Evolutionary conservation across 2,888 invertebrate genomes (phyloP), one percentile per base, ranked within the genome.

Genomic region (Melieria crassipennis): DNA sequence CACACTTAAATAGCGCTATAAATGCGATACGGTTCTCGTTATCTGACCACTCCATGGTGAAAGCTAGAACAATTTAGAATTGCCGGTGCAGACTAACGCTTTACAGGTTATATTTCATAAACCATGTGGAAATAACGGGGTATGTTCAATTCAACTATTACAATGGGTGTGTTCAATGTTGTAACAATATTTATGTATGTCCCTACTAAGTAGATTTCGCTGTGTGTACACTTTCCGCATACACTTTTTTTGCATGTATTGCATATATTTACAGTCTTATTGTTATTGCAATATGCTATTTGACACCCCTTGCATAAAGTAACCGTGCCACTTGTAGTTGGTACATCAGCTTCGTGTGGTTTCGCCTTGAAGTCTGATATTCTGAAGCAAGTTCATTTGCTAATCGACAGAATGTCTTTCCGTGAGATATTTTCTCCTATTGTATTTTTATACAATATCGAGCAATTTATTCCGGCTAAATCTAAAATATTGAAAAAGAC

Each of bases 401-500:
- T 60, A 78, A 73, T 69, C 71, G 72, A 74, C 71, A 79, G 62
- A 75, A 79, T 79, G 48, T 78, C 58, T 74, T 79, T 74, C 69
- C 76, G 64, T 56, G 64, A 73, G 9, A 73, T 74, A 60, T 74
- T 75, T 65, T 74, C 68, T 62, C 73, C 73, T 50, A 71, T 71
- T 56, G 67, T 69, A 43, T 69, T 65, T 72, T 71, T 78, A 68
- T 81, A 78, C 65, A 79, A 76, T 43, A 81, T 77, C 78, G 76
- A 80, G 69, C 10, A 16, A 16, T 16, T 16, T 16, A 16, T 16
- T 16, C 65, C 45, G 7, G 45, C 52, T 43, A 55, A 43, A 6
- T 78, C 65, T 58, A 70, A 43, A 57, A 65, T 70, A 56, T 69
- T 30, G 30, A 16, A 16, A 16, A 16, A 16, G 30, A 30, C 30